Percentiles rank a stretch among this genome's conserved stretches.
Conservation (phyloP, 92 coral and sea anemone species). For the Siderastrea siderea region DNA sequence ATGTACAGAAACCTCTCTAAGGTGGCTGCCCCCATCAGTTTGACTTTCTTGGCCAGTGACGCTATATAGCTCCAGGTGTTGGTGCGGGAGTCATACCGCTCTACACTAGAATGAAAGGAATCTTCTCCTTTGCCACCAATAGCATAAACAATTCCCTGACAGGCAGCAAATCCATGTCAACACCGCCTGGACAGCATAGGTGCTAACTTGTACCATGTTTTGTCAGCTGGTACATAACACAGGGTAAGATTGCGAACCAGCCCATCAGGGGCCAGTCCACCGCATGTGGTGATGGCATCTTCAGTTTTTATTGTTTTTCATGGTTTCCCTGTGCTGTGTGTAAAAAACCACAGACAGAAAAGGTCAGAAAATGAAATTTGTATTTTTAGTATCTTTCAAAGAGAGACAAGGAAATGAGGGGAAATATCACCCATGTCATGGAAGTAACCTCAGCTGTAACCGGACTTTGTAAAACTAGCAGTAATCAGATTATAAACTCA, state of each 20-base stretch:
- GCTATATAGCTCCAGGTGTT: slow-evolving; percentile 82
- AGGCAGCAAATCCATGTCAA: slow-evolving; percentile 80
- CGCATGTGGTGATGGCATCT: slow-evolving; percentile 86
- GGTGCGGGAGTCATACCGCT: slow-evolving; percentile 84
- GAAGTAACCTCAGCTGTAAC: too few species aligned
- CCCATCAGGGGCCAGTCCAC: slow-evolving; percentile 84
- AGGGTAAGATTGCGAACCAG: slow-evolving; percentile 73
- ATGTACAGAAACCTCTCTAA: slow-evolving; percentile 75
- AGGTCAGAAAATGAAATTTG: too few species aligned
- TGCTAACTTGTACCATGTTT: slow-evolving; percentile 79
- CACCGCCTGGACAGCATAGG: slow-evolving; percentile 83
- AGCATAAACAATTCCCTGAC: slow-evolving; percentile 81
- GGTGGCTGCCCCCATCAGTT: slow-evolving; percentile 80
- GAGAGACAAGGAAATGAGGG: too few species aligned
- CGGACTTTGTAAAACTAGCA: too few species aligned
- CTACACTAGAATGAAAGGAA: slow-evolving; percentile 70
- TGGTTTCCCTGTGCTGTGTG: too few species aligned
- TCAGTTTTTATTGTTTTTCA: neutral
- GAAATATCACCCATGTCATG: too few species aligned
- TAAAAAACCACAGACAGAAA: too few species aligned
- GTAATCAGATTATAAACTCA: too few species aligned
- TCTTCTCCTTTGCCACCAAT: slow-evolving; percentile 92
- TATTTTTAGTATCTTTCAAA: too few species aligned
- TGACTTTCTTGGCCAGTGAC: slow-evolving; percentile 72
- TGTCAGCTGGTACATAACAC: slow-evolving; percentile 80